Conservation (phyloP, 2,797 vertebrate genomes). For the Falco concolor region DNA sequence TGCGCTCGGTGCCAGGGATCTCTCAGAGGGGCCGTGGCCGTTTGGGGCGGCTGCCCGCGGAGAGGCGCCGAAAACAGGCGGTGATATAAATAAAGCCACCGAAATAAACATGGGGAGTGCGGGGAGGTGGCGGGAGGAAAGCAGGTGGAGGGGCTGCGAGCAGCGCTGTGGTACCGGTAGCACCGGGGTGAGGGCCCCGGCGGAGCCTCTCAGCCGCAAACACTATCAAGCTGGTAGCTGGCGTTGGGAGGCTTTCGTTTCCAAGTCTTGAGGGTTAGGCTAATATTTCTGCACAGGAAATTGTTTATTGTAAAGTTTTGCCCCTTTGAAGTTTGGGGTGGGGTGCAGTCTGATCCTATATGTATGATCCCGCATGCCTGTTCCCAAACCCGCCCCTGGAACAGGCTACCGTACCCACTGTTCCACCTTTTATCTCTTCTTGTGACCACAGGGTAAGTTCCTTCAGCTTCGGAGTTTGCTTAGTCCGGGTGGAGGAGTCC, state of each 20-base stretch:
- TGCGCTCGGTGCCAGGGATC: neutral
- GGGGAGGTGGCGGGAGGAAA: neutral
- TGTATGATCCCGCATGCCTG: neutral
- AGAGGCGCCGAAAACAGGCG: neutral
- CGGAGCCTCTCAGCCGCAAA: rapidly evolving
- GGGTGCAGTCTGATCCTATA: neutral
- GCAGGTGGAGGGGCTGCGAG: neutral
- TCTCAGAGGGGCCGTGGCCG: too few species aligned
- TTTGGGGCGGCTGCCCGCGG: neutral
- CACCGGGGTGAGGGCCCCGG: too few species aligned
- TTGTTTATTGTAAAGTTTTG: neutral
- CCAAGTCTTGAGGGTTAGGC: too few species aligned
- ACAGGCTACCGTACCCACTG: neutral
- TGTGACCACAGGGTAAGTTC: neutral
- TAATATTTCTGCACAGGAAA: neutral
- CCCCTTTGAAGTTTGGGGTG: neutral
- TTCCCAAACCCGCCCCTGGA: neutral
- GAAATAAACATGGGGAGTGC: neutral
- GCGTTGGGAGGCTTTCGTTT: rapidly evolving
- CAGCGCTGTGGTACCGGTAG: neutral
- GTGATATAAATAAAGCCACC: neutral
- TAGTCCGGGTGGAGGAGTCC: too few species aligned
- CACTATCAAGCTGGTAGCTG: rapidly evolving
- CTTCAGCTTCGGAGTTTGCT: neutral
- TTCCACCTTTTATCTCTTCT: neutral